Evolutionary conservation across 2,113 vertebrate genomes (phyloP).

Genomic region (Tautogolabrus adspersus): DNA sequence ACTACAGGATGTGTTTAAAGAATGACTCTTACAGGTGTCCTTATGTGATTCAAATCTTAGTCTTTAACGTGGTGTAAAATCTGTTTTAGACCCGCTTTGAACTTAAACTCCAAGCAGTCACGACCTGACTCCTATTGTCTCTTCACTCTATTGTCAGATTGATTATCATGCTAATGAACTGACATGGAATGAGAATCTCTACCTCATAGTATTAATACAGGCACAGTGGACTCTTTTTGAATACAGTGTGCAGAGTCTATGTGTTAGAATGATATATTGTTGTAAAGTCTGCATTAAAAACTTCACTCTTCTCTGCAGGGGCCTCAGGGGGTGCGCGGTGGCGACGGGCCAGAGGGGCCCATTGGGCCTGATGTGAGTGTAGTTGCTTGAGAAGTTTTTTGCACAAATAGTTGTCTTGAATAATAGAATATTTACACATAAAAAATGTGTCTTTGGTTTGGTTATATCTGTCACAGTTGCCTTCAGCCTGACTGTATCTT

Average conservation of each 20-base stretch:
- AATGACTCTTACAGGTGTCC: not conserved
- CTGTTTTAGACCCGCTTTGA: slow-evolving; percentile 26
- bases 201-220: slow-evolving; percentile 12
- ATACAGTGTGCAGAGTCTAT: not conserved
- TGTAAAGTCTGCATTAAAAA: not conserved
- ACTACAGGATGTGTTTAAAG: slow-evolving; percentile 1
- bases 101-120: slow-evolving; percentile 1
- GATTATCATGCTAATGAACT: slow-evolving; percentile 27
- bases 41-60: not conserved
- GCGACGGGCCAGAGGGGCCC: slow-evolving; percentile 81
- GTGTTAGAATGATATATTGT: slow-evolving; percentile 18
- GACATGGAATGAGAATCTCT: slow-evolving; percentile 11
- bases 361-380: slow-evolving; percentile 85
- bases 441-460: not conserved
- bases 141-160: not conserved
- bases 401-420: not conserved
- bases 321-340: slow-evolving; percentile 82
- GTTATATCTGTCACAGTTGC: not conserved
- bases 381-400: not conserved
- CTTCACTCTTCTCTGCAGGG: slow-evolving; percentile 80
- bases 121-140: slow-evolving; percentile 9
- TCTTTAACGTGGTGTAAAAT: not conserved
- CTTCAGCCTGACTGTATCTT: not conserved
- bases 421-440: not conserved
- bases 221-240: slow-evolving; percentile 3